Conservation (phyloP, 1,140 invertebrate species). For the Drosophila punjabiensis region DNA sequence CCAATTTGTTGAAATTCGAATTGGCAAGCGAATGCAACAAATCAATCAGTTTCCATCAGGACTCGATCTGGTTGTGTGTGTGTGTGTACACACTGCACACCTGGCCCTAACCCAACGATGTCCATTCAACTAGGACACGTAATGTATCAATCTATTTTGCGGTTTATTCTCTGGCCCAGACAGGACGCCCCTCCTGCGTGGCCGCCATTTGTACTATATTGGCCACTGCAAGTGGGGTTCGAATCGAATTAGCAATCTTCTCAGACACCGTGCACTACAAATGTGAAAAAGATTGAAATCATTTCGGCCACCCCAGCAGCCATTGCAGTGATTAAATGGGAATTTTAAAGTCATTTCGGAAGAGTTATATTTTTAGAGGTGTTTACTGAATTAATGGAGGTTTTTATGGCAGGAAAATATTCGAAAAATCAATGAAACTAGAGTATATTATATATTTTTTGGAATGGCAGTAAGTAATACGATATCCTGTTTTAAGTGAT, state of each 20-base stretch:
- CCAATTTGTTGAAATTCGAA: conserved; percentile 74
- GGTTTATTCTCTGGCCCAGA: conserved; percentile 53
- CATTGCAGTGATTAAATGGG: conserved; percentile 16
- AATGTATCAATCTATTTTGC: conserved; percentile 80
- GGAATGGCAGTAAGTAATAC: too few species aligned
- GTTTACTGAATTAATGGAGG: neutral
- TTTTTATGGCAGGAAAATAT: neutral
- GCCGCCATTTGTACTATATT: conserved; percentile 37
- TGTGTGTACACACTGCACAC: conserved; percentile 19
- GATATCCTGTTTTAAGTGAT: too few species aligned
- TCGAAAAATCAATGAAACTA: neutral
- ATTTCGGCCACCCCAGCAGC: neutral
- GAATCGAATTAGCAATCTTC: conserved; percentile 52
- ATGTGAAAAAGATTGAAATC: conserved; percentile 38
- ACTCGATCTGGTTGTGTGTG: conserved; percentile 11
- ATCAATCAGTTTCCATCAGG: conserved; percentile 64
- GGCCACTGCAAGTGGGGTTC: conserved; percentile 17
- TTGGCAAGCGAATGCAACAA: conserved; percentile 67
- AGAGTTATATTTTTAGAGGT: neutral
- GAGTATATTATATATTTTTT: too few species aligned
- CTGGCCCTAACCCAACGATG: conserved; percentile 15
- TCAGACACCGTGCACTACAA: conserved; percentile 44
- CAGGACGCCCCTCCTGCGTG: conserved; percentile 19
- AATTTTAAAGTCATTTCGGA: conserved; percentile 4
- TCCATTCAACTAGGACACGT: conserved; percentile 68